Evolutionary conservation across 2,888 invertebrate species (phyloP).

Genomic region (Ennomos quercinarius): DNA sequence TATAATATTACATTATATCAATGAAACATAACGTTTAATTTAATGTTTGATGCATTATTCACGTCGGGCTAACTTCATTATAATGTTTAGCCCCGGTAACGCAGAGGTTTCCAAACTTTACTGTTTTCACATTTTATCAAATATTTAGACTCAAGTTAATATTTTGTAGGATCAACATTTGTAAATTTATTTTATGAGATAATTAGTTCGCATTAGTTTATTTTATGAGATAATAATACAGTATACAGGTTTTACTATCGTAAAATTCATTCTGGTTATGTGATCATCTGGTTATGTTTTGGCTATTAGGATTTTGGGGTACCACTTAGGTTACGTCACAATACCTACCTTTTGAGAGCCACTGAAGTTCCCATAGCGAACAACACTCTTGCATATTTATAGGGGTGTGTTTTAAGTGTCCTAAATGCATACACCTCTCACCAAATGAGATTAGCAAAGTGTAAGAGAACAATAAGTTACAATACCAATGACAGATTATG

Average conservation of each 20-base stretch:
- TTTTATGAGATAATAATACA: too few species aligned
- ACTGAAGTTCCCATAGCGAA: slow-evolving; percentile 24
- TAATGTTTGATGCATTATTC: slow-evolving; percentile 40
- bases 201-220: too few species aligned
- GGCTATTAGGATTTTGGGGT: background rate
- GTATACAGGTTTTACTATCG: too few species aligned
- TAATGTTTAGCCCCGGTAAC: slow-evolving; percentile 43
- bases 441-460: slow-evolving; percentile 63
- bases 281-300: too few species aligned
- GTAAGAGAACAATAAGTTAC: slow-evolving; percentile 61
- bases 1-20: slow-evolving; percentile 13
- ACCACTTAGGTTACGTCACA: background rate
- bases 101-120: background rate
- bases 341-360: slow-evolving; percentile 3
- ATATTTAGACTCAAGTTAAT: too few species aligned
- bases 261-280: too few species aligned
- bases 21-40: slow-evolving; percentile 22
- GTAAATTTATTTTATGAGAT: too few species aligned
- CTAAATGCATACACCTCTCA: slow-evolving; percentile 64
- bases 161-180: too few species aligned
- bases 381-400: slow-evolving; percentile 63
- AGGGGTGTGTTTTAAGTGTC: slow-evolving; percentile 61
- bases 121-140: too few species aligned
- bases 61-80: slow-evolving; percentile 52
- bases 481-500: too few species aligned